These are phyloP conservation scores for Sinelater perroti DNA, from an alignment of 2,888 invertebrate genomes.

Conservation along the genomic window DNA sequence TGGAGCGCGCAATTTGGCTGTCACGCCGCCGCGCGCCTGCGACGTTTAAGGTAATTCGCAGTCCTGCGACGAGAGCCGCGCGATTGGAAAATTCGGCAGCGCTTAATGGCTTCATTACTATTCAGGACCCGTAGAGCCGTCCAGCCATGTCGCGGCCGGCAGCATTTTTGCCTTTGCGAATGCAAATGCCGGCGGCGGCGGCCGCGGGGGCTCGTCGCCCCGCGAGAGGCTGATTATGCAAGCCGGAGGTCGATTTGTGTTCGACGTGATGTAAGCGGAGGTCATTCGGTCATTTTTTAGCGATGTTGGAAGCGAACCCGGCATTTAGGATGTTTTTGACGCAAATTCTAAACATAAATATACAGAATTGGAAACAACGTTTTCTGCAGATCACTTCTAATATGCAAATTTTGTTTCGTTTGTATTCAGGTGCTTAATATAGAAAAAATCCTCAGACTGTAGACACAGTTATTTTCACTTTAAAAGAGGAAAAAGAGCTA, in stretches of 20 bases:
- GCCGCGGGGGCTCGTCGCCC: too few species aligned
- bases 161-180: not conserved
- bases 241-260: constrained; percentile 5
- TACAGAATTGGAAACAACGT: too few species aligned
- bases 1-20: constrained; percentile 12
- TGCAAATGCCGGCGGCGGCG: not conserved
- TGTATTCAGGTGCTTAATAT: too few species aligned
- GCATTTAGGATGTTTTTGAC: too few species aligned
- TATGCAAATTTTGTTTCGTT: too few species aligned
- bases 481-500: too few species aligned
- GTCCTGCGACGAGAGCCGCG: constrained; percentile 18
- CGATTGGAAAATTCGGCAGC: constrained; percentile 11
- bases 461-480: too few species aligned
- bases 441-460: too few species aligned
- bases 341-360: too few species aligned
- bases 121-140: constrained; percentile 10
- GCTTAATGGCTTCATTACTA: constrained; percentile 14
- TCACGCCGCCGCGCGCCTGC: constrained; percentile 7
- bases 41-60: constrained; percentile 19
- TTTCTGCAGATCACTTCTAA: too few species aligned
- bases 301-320: constrained; percentile 2
- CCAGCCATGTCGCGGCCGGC: constrained; percentile 1
- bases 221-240: too few species aligned
- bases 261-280: constrained; percentile 4
- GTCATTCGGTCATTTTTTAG: constrained; percentile 9